These are phyloP conservation scores for Achroia grisella DNA, from an alignment of 1,140 invertebrate species.

Conservation along the genomic window DNA sequence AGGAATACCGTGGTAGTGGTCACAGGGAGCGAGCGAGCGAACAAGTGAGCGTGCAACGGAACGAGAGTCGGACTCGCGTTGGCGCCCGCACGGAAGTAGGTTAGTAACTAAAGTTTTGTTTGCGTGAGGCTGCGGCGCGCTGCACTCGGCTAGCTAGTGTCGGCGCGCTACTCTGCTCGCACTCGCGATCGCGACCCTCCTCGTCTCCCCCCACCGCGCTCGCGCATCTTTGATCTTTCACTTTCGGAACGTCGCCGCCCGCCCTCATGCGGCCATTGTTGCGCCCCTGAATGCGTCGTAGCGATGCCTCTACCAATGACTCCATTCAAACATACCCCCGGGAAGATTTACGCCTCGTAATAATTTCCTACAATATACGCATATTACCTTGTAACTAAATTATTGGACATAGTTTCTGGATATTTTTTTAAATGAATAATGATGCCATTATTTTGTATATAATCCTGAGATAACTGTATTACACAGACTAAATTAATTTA, in stretches of 20 bases:
- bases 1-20: conserved; percentile 28
- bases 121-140: conserved; percentile 69
- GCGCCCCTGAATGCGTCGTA: conserved; percentile 22
- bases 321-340: conserved; percentile 16
- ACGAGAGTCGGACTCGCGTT: conserved; percentile 53
- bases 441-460: no score
- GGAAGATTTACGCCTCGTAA: background rate
- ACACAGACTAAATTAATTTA: no score
- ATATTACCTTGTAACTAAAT: no score
- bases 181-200: conserved; percentile 10
- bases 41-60: conserved; percentile 16
- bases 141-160: conserved; percentile 48
- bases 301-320: conserved; percentile 17
- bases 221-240: conserved; percentile 44
- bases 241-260: conserved; percentile 35
- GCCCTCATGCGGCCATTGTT: conserved; percentile 35
- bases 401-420: no score
- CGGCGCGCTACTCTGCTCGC: conserved; percentile 39
- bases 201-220: conserved; percentile 20
- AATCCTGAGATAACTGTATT: no score
- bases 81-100: conserved; percentile 71
- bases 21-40: conserved; percentile 27
- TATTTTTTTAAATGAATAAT: no score
- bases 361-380: no score
- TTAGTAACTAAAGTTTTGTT: conserved; percentile 73